These are phyloP conservation scores for Pseudorectes ferrugineus DNA, from an alignment of 2,113 vertebrate genomes.

Conservation along the genomic window DNA sequence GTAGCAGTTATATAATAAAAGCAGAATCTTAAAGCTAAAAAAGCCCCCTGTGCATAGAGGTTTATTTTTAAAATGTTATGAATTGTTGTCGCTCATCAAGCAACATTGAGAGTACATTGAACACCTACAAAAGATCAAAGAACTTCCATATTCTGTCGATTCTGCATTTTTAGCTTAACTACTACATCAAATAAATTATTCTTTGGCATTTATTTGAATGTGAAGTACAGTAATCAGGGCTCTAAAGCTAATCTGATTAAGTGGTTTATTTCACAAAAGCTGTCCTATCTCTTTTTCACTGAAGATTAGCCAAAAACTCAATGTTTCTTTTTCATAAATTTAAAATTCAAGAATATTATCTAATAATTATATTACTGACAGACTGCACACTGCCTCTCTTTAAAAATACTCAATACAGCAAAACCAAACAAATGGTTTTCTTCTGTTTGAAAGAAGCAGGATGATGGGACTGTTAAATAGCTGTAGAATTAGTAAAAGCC, in stretches of 20 bases:
- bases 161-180: slow-evolving; percentile 52
- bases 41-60: neutral
- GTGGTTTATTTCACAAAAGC: slow-evolving; percentile 17
- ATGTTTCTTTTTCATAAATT: neutral
- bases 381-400: neutral
- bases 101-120: neutral
- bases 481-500: slow-evolving; percentile 20
- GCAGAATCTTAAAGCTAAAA: neutral
- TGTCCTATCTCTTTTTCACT: neutral
- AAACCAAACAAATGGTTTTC: neutral
- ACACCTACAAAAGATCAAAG: slow-evolving; percentile 58
- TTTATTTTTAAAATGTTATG: slow-evolving; percentile 48
- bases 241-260: slow-evolving; percentile 62
- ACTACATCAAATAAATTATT: slow-evolving; percentile 22
- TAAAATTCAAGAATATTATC: slow-evolving; percentile 12
- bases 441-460: neutral
- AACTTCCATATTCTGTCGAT: slow-evolving; percentile 43
- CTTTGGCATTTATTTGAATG: slow-evolving; percentile 10
- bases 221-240: slow-evolving; percentile 31
- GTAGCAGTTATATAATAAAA: slow-evolving; percentile 21
- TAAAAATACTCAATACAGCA: neutral
- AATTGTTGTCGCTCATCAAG: slow-evolving; percentile 19
- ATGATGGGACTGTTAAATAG: neutral
- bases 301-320: neutral
- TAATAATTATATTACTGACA: neutral